Conservation (phyloP, 1,140 invertebrate species). For the Adoxophyes honmai region DNA sequence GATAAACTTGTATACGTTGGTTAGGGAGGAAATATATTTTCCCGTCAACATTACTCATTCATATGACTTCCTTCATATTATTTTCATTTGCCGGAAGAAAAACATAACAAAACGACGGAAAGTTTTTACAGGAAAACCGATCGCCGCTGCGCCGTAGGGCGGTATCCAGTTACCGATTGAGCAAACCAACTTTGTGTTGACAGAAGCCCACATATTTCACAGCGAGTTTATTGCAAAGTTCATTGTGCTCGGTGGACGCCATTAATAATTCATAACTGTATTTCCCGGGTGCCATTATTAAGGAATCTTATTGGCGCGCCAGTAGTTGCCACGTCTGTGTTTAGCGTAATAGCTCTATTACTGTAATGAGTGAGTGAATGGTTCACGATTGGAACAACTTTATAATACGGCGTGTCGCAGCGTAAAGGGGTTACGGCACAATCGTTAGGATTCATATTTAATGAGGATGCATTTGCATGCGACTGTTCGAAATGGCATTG, state of each 20-base stretch:
- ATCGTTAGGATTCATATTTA: too few relatives aligned
- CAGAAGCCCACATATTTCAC: slow-evolving; percentile 10
- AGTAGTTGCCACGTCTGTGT: slow-evolving; percentile 22
- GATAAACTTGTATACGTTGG: too few relatives aligned
- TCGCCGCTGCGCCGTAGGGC: neutral
- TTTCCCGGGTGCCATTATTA: slow-evolving; percentile 35
- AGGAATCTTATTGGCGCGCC: slow-evolving; percentile 39
- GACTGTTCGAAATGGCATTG: neutral
- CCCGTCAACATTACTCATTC: neutral
- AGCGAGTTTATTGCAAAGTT: slow-evolving; percentile 10
- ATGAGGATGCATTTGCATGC: neutral
- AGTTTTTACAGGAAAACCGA: slow-evolving; percentile 4
- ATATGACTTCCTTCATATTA: neutral
- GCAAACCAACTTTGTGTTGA: neutral
- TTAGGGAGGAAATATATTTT: neutral
- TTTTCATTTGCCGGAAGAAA: neutral
- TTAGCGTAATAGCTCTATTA: slow-evolving; percentile 57
- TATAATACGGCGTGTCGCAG: slow-evolving; percentile 26
- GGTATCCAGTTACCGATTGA: neutral
- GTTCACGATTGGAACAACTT: slow-evolving; percentile 36
- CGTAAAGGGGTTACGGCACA: neutral
- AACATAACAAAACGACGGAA: neutral
- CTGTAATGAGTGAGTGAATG: slow-evolving; percentile 36
- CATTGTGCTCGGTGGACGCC: neutral
- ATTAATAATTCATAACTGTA: slow-evolving; percentile 39